Conservation (phyloP, 2,113 vertebrate genomes). For the Pterocles gutturalis region DNA sequence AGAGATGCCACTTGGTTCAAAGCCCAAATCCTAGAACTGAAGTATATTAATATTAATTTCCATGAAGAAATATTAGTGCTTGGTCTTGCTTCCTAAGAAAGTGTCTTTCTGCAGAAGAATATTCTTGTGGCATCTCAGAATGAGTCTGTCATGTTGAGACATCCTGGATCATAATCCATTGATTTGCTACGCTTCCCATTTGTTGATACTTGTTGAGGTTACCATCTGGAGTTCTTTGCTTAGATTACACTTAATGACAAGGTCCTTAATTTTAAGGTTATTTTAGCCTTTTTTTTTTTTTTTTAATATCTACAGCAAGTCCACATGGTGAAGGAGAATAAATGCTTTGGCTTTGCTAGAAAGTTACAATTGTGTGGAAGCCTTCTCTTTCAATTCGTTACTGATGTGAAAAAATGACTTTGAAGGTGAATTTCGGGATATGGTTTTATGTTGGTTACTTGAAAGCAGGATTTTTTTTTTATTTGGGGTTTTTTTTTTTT, state of each 20-base stretch:
- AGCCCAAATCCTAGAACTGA: background rate
- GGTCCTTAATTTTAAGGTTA: background rate
- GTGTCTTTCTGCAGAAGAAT: background rate
- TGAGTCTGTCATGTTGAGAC: background rate
- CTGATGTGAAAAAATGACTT: background rate
- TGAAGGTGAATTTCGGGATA: background rate
- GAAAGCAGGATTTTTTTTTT: background rate
- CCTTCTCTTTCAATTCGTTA: background rate
- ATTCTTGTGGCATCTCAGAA: background rate
- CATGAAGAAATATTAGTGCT: background rate
- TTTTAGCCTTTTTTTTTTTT: background rate
- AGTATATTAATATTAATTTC: background rate
- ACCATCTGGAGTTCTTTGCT: background rate
- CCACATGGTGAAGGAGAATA: background rate
- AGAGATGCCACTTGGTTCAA: background rate
- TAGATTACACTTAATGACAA: background rate
- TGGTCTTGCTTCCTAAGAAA: background rate
- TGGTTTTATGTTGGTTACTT: background rate
- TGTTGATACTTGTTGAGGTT: background rate
- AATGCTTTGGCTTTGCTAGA: background rate
- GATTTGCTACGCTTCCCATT: background rate
- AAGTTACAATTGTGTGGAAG: background rate
- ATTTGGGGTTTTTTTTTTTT: too few species aligned
- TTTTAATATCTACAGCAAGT: background rate
- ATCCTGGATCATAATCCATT: background rate